phyloP scores from a whole-genome alignment of 2,888 invertebrate species.

The Corythucha ciliata region DNA sequence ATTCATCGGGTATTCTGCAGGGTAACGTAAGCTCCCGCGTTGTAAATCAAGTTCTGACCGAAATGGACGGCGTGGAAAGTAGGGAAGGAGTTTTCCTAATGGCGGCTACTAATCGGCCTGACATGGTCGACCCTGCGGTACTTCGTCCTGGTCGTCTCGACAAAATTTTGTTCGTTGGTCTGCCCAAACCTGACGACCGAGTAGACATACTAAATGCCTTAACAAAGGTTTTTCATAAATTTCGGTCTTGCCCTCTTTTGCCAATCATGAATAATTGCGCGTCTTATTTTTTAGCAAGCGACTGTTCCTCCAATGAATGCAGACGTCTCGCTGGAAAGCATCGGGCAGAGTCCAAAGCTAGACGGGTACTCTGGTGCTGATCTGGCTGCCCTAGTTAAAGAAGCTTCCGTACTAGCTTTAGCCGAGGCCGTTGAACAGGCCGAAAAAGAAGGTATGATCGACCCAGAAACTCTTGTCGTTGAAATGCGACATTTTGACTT shows the following conservation, averaged over 20 bases:
- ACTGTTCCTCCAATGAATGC: conserved; percentile 63
- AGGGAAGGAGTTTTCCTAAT: conserved; percentile 88
- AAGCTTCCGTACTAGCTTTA: conserved; percentile 73
- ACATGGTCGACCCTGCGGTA: conserved; percentile 93
- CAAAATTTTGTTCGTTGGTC: conserved; percentile 78
- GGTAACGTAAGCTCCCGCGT: conserved; percentile 71
- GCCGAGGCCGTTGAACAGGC: conserved; percentile 46
- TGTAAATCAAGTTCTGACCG: conserved; percentile 93
- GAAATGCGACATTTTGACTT: conserved; percentile 63
- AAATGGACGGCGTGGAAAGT: conserved; percentile 95
- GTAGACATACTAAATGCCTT: conserved; percentile 79
- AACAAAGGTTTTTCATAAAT: conserved; percentile 56
- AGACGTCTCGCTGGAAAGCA: conserved; percentile 63
- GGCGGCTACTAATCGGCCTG: conserved; percentile 93
- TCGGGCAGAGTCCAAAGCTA: conserved; percentile 57
- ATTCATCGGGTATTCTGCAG: conserved; percentile 37
- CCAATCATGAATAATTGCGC: not conserved
- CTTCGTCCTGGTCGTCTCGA: conserved; percentile 81
- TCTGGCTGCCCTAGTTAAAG: conserved; percentile 76
- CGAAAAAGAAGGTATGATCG: not conserved
- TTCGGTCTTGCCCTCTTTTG: not conserved
- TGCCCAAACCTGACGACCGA: conserved; percentile 71
- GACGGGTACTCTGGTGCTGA: conserved; percentile 91
- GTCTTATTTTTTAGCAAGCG: conserved; percentile 53
- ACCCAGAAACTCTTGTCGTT: conserved; percentile 43